Conservation (phyloP, 2,888 invertebrate genomes). For the Elmis aenea region DNA sequence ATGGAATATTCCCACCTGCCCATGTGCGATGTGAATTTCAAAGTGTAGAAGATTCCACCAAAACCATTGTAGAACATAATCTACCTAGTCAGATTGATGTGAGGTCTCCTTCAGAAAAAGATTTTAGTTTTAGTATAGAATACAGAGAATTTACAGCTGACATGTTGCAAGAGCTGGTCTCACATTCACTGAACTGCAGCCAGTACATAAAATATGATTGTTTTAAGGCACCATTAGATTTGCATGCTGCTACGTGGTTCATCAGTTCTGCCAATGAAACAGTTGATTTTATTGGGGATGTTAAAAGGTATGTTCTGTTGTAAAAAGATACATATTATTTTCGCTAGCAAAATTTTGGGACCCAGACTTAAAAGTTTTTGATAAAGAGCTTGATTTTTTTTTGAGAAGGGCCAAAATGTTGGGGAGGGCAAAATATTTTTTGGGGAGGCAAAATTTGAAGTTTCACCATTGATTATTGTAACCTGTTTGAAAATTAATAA, state of each 20-base stretch:
- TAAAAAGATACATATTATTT: neutral
- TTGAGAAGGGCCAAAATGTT: too few species aligned
- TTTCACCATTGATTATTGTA: too few species aligned
- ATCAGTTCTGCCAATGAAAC: conserved; percentile 75
- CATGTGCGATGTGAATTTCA: conserved; percentile 91
- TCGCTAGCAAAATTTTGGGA: neutral
- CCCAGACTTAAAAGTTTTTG: neutral
- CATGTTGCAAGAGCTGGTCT: conserved; percentile 86
- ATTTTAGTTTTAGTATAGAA: conserved; percentile 79
- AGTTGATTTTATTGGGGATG: conserved; percentile 75
- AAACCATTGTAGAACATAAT: conserved; percentile 87
- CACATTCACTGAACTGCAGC: conserved; percentile 83
- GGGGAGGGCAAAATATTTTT: too few species aligned
- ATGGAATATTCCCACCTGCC: conserved; percentile 86
- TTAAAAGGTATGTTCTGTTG: conserved; percentile 65
- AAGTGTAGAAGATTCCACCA: conserved; percentile 76
- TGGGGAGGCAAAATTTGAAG: too few species aligned
- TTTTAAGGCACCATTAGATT: conserved; percentile 78
- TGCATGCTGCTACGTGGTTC: conserved; percentile 88
- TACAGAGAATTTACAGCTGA: conserved; percentile 86
- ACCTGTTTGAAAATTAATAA: too few species aligned
- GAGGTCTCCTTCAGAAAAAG: conserved; percentile 68
- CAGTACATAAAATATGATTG: conserved; percentile 89
- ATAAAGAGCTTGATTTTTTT: conserved; percentile 22
- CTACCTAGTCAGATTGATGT: conserved; percentile 87